Evolutionary conservation across 1,140 invertebrate species (phyloP).

Genomic region (Nomia melanderi): DNA sequence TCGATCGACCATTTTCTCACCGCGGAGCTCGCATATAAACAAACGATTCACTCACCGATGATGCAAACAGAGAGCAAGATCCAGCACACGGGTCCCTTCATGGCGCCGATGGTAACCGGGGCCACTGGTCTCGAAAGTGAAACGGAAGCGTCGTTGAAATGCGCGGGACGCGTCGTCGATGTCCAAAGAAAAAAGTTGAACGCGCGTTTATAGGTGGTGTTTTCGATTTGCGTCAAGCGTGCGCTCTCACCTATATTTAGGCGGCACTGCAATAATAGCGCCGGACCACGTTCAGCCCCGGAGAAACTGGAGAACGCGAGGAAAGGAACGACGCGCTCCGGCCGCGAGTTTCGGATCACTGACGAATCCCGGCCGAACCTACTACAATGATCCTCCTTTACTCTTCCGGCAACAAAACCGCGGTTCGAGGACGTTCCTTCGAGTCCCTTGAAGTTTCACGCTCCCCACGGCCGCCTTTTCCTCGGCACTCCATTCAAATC

Average conservation of each 20-base stretch:
- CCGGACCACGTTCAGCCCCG: slow-evolving; percentile 36
- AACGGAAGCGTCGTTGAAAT: not conserved
- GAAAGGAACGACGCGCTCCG: slow-evolving; percentile 15
- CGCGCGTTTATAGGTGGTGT: slow-evolving; percentile 30
- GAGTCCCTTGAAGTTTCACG: no score
- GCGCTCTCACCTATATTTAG: slow-evolving; percentile 60
- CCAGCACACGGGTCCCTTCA: not conserved
- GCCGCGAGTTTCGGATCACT: not conserved
- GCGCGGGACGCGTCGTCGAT: not conserved
- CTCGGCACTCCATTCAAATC: not conserved
- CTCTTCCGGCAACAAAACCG: slow-evolving; percentile 16
- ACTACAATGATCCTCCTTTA: not conserved
- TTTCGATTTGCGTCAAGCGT: slow-evolving; percentile 54
- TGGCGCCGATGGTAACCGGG: slow-evolving; percentile 1
- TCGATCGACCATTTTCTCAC: not conserved
- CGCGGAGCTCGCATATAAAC: not conserved
- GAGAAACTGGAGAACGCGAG: slow-evolving; percentile 43
- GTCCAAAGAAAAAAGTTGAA: slow-evolving; percentile 11
- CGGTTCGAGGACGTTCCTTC: not conserved
- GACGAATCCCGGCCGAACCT: not conserved
- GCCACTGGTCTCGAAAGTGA: not conserved
- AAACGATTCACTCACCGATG: slow-evolving; percentile 6
- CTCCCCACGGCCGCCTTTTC: not conserved
- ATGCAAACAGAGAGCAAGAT: not conserved
- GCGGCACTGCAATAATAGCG: slow-evolving; percentile 55